These are phyloP conservation scores for Gymnopithys bicolor DNA, from an alignment of 2,797 vertebrate species.

Conservation along the genomic window DNA sequence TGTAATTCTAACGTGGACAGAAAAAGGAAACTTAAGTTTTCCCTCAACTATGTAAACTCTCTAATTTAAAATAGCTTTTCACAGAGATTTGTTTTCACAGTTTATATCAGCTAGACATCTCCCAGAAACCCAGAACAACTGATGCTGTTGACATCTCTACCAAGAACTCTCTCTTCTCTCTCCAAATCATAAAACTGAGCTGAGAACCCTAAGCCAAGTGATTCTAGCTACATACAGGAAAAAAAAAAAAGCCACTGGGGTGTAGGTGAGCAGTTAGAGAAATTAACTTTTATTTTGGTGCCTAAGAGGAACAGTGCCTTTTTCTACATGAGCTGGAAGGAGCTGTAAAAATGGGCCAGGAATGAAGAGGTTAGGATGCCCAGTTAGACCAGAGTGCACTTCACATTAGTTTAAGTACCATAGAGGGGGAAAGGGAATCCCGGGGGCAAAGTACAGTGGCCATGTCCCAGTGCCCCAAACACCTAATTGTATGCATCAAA, in stretches of 20 bases:
- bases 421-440: not conserved
- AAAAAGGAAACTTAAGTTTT: not conserved
- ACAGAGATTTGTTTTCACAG: not conserved
- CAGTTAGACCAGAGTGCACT: not conserved
- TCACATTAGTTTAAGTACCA: not conserved
- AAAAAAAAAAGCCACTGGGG: not conserved
- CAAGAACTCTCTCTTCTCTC: not conserved
- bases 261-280: not conserved
- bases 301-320: not conserved
- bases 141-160: not conserved
- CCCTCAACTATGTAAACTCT: not conserved
- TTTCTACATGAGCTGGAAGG: not conserved
- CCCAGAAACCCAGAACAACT: not conserved
- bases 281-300: not conserved
- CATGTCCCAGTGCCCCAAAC: not conserved
- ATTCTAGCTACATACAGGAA: not conserved
- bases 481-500: not conserved
- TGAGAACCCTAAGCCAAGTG: not conserved
- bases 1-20: not conserved
- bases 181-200: not conserved
- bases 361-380: not conserved
- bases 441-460: not conserved
- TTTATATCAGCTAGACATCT: not conserved
- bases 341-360: not conserved
- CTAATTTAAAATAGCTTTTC: slow-evolving; percentile 28